A percentile compares a stretch with the other conserved stretches of the same genome.
Conservation (phyloP, 2,888 invertebrate species). For the Diloba caeruleocephala region DNA sequence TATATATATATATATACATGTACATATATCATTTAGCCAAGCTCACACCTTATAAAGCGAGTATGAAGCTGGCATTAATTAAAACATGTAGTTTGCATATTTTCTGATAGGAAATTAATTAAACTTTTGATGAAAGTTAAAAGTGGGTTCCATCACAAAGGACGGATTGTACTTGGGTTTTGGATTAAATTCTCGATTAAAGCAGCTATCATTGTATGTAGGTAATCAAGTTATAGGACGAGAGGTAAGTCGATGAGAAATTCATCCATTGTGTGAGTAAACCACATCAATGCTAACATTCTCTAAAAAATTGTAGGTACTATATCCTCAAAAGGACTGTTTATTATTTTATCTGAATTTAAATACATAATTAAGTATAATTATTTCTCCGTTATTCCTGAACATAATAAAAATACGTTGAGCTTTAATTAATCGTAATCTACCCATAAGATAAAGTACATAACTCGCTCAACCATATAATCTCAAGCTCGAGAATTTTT, state of each 20-base stretch:
- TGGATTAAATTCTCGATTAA: conserved; percentile 39
- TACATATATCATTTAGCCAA: conserved; percentile 22
- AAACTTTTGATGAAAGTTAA: conserved; percentile 49
- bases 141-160: conserved; percentile 40
- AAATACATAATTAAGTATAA: no score
- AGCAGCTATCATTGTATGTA: conserved; percentile 8
- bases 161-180: conserved; percentile 27
- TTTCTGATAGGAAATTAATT: conserved; percentile 54
- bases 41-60: conserved; percentile 42
- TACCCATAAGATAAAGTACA: no score
- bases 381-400: no score
- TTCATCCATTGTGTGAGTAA: no score
- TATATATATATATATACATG: no score
- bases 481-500: conserved; percentile 7
- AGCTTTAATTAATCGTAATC: no score
- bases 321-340: no score
- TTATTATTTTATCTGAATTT: no score
- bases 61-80: conserved; percentile 29
- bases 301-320: no score
- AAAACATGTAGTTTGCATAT: conserved; percentile 47
- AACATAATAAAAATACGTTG: no score
- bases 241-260: no score
- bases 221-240: conserved; percentile 10
- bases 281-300: no score
- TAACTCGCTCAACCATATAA: neutral